Percentiles rank a stretch among this genome's conserved stretches.
These are phyloP conservation scores for Exephanes ischioxanthus DNA, from an alignment of 2,888 invertebrate species.

Conservation along the genomic window DNA sequence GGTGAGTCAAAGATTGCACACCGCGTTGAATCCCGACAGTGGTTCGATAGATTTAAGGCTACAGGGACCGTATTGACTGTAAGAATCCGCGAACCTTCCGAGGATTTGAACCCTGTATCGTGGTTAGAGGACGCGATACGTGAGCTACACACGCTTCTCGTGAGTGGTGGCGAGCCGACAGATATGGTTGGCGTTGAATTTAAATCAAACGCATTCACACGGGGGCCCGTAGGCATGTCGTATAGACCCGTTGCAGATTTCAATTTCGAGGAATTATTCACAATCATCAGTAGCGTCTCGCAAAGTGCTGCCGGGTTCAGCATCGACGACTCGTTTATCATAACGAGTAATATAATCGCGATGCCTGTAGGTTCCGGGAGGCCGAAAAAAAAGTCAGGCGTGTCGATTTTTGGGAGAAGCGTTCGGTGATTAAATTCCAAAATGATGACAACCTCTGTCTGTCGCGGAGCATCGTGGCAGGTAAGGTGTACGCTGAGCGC, in stretches of 20 bases:
- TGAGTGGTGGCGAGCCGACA: too few species aligned
- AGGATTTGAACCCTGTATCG: neutral
- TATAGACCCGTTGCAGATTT: too few species aligned
- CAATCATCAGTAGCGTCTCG: neutral
- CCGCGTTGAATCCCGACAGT: neutral
- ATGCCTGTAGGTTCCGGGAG: neutral
- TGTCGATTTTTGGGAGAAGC: neutral
- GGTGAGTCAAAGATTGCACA: too few species aligned
- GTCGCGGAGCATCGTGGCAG: neutral
- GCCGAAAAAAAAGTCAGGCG: neutral
- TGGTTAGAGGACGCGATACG: slow-evolving; percentile 1
- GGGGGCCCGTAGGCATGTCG: too few species aligned
- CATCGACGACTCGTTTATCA: neutral
- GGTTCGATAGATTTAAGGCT: neutral
- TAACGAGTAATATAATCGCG: neutral
- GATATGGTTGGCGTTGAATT: too few species aligned
- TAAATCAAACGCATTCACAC: too few species aligned
- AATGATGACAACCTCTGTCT: neutral
- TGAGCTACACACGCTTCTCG: neutral
- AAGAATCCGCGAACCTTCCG: neutral
- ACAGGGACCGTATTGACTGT: neutral
- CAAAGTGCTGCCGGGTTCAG: neutral
- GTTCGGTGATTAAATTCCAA: neutral
- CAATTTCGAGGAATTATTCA: neutral
- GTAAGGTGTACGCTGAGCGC: neutral